phyloP scores from a whole-genome alignment of 2,888 invertebrate genomes.

The Venusia cambrica region DNA sequence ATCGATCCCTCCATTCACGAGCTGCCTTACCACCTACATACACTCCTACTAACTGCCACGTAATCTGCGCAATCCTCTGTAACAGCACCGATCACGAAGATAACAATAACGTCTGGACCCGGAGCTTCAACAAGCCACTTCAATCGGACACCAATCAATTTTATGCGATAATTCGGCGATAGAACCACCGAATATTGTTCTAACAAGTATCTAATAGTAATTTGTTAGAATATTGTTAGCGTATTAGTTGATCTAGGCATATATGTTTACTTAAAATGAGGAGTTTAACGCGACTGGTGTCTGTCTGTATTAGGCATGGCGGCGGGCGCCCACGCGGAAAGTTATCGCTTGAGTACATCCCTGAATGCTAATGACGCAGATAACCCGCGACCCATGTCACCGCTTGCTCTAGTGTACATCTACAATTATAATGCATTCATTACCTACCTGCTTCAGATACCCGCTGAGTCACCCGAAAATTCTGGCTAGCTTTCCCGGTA shows the following conservation, averaged over 20 bases:
- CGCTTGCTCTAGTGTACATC: constrained; percentile 29
- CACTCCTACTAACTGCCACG: constrained; percentile 10
- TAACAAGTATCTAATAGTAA: constrained; percentile 9
- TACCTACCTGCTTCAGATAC: constrained; percentile 14
- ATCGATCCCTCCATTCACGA: constrained; percentile 77
- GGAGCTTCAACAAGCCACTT: constrained; percentile 55
- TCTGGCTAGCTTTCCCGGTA: constrained; percentile 1
- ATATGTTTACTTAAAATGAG: constrained; percentile 21
- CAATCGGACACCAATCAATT: constrained; percentile 49
- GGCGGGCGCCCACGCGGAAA: constrained; percentile 58
- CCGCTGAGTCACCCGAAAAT: too few relatives aligned
- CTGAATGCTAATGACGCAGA: constrained; percentile 69
- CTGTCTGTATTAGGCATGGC: constrained; percentile 32
- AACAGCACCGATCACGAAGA: constrained; percentile 66
- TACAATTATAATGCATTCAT: constrained; percentile 16
- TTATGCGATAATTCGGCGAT: constrained; percentile 36
- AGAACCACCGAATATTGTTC: constrained; percentile 12
- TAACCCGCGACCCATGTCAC: constrained; percentile 34
- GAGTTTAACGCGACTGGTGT: constrained; percentile 23
- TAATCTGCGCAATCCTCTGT: constrained; percentile 44
- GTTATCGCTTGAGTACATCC: constrained; percentile 57
- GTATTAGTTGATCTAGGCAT: too few relatives aligned
- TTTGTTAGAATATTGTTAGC: constrained; percentile 13
- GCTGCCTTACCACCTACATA: constrained; percentile 69
- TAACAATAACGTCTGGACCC: constrained; percentile 65